Conservation (phyloP, 2,888 invertebrate species). For the Teinopalpus imperialis region DNA sequence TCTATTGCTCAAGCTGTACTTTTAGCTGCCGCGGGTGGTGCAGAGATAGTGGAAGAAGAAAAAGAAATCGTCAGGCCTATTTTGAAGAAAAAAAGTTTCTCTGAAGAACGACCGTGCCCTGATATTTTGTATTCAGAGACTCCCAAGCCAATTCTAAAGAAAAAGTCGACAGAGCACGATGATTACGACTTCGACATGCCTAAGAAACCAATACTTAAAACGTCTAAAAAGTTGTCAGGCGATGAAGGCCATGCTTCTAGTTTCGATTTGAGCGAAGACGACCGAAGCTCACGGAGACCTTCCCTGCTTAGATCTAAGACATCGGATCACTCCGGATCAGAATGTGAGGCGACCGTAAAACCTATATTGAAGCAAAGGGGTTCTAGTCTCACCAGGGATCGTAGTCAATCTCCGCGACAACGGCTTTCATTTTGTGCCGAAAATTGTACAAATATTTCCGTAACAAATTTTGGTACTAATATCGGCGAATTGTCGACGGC, state of each 20-base stretch:
- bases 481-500: conserved; percentile 73
- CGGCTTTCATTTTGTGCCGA: conserved; percentile 84
- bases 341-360: conserved; percentile 81
- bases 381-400: conserved; percentile 82
- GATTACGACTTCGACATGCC: conserved; percentile 88
- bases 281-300: conserved; percentile 79
- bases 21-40: conserved; percentile 84
- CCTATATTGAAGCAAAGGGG: conserved; percentile 85
- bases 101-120: conserved; percentile 84
- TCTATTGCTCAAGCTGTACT: conserved; percentile 86
- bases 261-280: conserved; percentile 80
- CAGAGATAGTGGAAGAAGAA: conserved; percentile 78
- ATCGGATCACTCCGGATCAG: conserved; percentile 79
- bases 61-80: conserved; percentile 87
- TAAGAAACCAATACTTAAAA: conserved; percentile 89
- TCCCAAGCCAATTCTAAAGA: conserved; percentile 92
- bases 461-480: conserved; percentile 71
- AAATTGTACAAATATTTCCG: conserved; percentile 70
- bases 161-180: conserved; percentile 90
- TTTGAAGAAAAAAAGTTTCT: conserved; percentile 90
- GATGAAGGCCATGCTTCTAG: conserved; percentile 82
- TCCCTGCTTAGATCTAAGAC: conserved; percentile 80
- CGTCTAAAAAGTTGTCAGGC: conserved; percentile 84
- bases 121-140: conserved; percentile 70
- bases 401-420: conserved; percentile 83